A percentile compares a stretch with the other conserved stretches of the same genome.
Evolutionary conservation across 2,888 invertebrate species (phyloP).

Genomic region (Mechanitis mazaeus): DNA sequence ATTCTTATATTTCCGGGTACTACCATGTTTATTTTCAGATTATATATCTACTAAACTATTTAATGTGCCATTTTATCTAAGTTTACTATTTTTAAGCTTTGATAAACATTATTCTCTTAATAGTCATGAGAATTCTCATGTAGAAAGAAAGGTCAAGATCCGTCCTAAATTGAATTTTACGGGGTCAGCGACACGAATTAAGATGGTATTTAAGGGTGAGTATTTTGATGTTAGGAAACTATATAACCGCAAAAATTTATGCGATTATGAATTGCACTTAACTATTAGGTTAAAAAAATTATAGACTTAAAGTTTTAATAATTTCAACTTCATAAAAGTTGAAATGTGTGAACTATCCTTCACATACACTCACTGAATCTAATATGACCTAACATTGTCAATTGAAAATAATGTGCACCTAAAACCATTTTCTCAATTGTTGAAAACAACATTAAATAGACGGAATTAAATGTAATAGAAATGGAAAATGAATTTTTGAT

Average conservation of each 20-base stretch:
- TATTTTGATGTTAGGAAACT: conserved; percentile 19
- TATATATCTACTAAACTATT: background rate
- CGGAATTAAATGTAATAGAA: too few species aligned
- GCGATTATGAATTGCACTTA: conserved; percentile 22
- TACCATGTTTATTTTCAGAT: background rate
- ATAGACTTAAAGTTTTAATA: background rate
- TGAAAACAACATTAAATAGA: too few species aligned
- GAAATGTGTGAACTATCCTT: background rate
- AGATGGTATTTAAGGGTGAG: conserved; percentile 19
- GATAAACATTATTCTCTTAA: background rate
- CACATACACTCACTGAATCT: background rate
- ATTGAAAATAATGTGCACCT: too few species aligned
- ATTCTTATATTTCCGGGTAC: too few species aligned
- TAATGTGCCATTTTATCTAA: conserved; percentile 19
- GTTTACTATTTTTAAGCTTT: conserved; percentile 9
- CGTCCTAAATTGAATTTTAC: conserved; percentile 32
- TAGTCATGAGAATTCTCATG: conserved; percentile 18
- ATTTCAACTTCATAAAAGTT: background rate
- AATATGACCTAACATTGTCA: background rate
- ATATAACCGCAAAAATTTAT: conserved; percentile 16
- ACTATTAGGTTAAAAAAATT: conserved; percentile 8
- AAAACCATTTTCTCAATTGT: too few species aligned
- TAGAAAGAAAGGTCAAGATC: conserved; percentile 31
- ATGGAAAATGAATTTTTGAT: too few species aligned
- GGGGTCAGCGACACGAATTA: conserved; percentile 29